A percentile compares a stretch with the other conserved stretches of the same genome.
These are phyloP conservation scores for Elysia chlorotica DNA, from an alignment of 1,140 invertebrate species.

Conservation along the genomic window DNA sequence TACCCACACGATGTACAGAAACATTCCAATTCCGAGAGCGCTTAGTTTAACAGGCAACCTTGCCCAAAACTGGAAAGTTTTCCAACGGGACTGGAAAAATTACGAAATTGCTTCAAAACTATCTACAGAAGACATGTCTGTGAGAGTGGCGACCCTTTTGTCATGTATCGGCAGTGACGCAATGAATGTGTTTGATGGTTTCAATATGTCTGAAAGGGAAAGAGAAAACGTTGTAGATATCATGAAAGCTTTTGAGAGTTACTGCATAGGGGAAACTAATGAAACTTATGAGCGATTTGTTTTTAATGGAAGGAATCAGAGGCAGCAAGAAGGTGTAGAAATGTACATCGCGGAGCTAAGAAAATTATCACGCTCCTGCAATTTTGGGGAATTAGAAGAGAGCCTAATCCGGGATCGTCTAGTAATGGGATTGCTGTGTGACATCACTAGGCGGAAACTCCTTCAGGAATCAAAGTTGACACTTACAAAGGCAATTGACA, in stretches of 20 bases:
- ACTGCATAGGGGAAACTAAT: not conserved
- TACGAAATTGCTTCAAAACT: not conserved
- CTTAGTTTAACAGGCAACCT: not conserved
- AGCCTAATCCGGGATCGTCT: not conserved
- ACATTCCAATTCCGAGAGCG: not conserved
- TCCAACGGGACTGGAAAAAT: not conserved
- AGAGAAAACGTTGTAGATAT: not conserved
- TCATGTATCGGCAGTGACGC: not conserved
- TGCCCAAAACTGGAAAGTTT: not conserved
- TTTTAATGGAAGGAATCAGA: not conserved
- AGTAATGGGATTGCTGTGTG: not conserved
- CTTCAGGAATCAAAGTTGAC: not conserved
- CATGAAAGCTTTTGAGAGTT: not conserved
- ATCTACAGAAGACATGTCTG: not conserved
- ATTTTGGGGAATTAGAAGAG: not conserved
- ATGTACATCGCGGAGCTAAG: not conserved
- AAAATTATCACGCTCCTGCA: not conserved
- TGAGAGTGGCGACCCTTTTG: not conserved
- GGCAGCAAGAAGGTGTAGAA: not conserved
- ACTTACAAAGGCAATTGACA: not conserved
- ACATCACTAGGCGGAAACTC: not conserved
- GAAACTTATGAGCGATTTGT: not conserved
- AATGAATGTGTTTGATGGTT: not conserved
- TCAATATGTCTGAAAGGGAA: not conserved
- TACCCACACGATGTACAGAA: no score